Base-by-base conservation (phyloP, 2,888 invertebrate species). In the Andrena flavipes region DNA sequence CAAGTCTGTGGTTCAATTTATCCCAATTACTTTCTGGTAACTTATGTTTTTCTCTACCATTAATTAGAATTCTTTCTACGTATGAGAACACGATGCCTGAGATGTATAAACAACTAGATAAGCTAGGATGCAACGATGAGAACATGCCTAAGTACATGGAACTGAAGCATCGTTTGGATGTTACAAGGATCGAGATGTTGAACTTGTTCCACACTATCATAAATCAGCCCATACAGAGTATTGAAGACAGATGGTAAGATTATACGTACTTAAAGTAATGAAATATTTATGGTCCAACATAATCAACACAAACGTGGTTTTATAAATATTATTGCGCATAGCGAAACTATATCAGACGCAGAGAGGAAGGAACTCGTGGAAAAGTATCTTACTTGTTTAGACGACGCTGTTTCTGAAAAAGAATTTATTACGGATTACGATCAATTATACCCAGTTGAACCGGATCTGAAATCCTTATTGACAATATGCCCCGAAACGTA, bases 51-150 rank as follows among this genome's bases (percentile, higher is more conserved):
- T 63, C 7, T 65, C 60, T 29, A 7, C 23, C 8, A 10, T 62
- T 69, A 29, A 51, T 33, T 94, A 97, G 97, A 93, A 95, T 98
- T 93, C 96, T 97, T 84, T 95, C 95, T 83, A 95, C 97, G 84
- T 98, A 98, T 93, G 97, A 97, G 87, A 95, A 95, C 87, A 96
- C 97, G 5, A 95, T 98, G 85, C 96, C 97, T 16, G 95, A 95
- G 86, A 92, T 98, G 78, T 97, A 97, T 91, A 96, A 96, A 90
- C 95, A 95, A 82, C 92, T 97, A 30, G 94, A 95, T 67, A 93
- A 94, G 72, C 87, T 95, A 2, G 94, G 94, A 35, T 82, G 77
- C 48, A 89, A 91, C 0, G 94, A 95, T n/a, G 93, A 93, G 63
- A 93, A 92, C 1, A 93, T 94, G 62, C 89, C 92, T 1, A 87